Conservation (phyloP, 2,888 invertebrate species). For the Blera fallax region DNA sequence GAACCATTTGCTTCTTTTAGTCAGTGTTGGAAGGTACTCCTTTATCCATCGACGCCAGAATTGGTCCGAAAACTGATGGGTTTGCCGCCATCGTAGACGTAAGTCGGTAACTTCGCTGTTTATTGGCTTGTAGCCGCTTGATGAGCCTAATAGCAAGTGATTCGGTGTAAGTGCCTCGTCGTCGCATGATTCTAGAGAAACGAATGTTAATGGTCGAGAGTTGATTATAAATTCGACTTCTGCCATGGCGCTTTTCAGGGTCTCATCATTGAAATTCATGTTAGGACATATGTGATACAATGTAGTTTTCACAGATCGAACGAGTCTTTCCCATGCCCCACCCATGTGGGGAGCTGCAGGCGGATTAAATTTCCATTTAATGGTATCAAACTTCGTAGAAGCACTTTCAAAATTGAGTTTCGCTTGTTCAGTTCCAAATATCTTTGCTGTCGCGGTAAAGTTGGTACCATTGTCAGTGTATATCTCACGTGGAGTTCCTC, state of each 20-base stretch:
- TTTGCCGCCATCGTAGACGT: slow-evolving; percentile 47
- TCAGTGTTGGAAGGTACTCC: slow-evolving; percentile 53
- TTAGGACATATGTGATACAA: slow-evolving; percentile 30
- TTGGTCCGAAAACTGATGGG: slow-evolving; percentile 57
- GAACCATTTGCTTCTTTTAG: slow-evolving; percentile 49
- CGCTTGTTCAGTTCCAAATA: not conserved
- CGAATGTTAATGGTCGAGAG: slow-evolving; percentile 59
- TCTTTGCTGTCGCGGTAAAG: slow-evolving; percentile 25
- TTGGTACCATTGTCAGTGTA: too few species aligned
- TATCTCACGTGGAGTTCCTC: too few species aligned
- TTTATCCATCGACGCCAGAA: slow-evolving; percentile 67
- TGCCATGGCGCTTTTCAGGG: slow-evolving; percentile 41
- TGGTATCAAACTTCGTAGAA: not conserved
- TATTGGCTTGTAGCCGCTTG: slow-evolving; percentile 54
- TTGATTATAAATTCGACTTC: slow-evolving; percentile 67
- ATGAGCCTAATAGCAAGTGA: slow-evolving; percentile 66
- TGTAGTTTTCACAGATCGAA: slow-evolving; percentile 55
- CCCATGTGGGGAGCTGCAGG: slow-evolving; percentile 65
- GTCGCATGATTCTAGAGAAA: slow-evolving; percentile 54
- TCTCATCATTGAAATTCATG: slow-evolving; percentile 63
- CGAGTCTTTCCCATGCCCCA: slow-evolving; percentile 59
- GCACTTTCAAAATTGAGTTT: not conserved
- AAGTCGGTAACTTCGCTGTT: too few species aligned
- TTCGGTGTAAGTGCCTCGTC: slow-evolving; percentile 70
- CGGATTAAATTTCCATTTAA: slow-evolving; percentile 6